Evolutionary conservation across 2,113 vertebrate species (phyloP).

Genomic region (Thamnophis sirtalis): DNA sequence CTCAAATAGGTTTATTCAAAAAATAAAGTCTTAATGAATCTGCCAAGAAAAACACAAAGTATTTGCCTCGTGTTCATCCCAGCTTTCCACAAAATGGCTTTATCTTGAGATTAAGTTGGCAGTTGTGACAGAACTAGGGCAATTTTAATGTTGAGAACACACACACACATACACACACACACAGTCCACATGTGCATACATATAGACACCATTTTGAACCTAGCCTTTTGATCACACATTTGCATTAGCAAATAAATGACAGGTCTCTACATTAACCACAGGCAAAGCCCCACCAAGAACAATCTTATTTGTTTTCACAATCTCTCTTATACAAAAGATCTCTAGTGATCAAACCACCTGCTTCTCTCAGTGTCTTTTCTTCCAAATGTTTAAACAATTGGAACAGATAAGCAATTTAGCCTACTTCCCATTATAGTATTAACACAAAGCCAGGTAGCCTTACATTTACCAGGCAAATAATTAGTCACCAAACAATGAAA

Average conservation of each 20-base stretch:
- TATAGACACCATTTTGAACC: neutral
- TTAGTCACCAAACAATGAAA: slow-evolving; percentile 33
- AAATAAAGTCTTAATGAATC: neutral
- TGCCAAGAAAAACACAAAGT: neutral
- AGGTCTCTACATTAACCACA: neutral
- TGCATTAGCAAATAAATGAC: neutral
- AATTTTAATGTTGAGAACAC: neutral
- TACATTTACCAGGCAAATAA: slow-evolving; percentile 36
- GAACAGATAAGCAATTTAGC: slow-evolving; percentile 13
- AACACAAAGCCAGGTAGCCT: slow-evolving; percentile 27
- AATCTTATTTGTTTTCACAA: slow-evolving; percentile 24
- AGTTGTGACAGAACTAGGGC: neutral
- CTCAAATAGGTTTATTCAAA: neutral
- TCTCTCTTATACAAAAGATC: slow-evolving; percentile 9
- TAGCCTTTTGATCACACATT: neutral
- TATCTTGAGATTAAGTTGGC: neutral
- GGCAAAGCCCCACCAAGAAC: slow-evolving; percentile 11
- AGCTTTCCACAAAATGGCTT: neutral
- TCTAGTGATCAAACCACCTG: slow-evolving; percentile 11
- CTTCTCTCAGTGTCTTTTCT: slow-evolving; percentile 4
- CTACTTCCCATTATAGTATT: slow-evolving; percentile 32
- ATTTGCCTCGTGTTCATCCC: neutral
- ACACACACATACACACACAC: neutral
- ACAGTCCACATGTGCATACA: neutral
- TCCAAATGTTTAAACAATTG: slow-evolving; percentile 21